A percentile compares a stretch with the other conserved stretches of the same genome.
Conservation (phyloP, 2,113 vertebrate genomes). For the Panthera tigris region DNA sequence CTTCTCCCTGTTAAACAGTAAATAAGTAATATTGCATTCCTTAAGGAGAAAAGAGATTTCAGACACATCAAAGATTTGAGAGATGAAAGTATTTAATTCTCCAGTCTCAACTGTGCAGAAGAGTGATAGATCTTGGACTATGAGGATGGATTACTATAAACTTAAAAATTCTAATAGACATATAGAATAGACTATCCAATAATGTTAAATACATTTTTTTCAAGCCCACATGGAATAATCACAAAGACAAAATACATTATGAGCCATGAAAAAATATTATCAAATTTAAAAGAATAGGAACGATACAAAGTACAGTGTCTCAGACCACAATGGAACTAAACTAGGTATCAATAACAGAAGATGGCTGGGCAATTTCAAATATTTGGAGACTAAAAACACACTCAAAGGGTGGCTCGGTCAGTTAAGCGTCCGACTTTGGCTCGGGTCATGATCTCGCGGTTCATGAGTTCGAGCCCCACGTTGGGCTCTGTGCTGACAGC, state of each 20-base stretch:
- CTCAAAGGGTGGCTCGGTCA: background rate
- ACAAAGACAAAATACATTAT: background rate
- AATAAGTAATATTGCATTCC: background rate
- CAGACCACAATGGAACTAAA: background rate
- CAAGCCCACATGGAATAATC: background rate
- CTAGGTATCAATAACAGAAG: background rate
- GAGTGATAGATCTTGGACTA: background rate
- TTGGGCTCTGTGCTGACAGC: too few species aligned
- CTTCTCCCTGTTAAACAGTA: background rate
- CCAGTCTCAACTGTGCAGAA: background rate
- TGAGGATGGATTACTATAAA: background rate
- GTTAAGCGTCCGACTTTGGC: too few species aligned
- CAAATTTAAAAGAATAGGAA: slow-evolving; percentile 24
- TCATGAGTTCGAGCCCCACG: too few species aligned
- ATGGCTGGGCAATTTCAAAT: background rate
- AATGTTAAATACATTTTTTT: background rate
- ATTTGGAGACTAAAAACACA: background rate
- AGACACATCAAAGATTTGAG: background rate
- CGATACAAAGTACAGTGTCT: background rate
- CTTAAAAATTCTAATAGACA: background rate
- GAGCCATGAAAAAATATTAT: background rate
- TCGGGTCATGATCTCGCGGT: too few species aligned
- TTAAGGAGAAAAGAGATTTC: background rate
- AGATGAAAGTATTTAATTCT: background rate
- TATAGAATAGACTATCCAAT: background rate